These are phyloP conservation scores for Autographa gamma DNA, from an alignment of 2,888 invertebrate species.

Conservation along the genomic window DNA sequence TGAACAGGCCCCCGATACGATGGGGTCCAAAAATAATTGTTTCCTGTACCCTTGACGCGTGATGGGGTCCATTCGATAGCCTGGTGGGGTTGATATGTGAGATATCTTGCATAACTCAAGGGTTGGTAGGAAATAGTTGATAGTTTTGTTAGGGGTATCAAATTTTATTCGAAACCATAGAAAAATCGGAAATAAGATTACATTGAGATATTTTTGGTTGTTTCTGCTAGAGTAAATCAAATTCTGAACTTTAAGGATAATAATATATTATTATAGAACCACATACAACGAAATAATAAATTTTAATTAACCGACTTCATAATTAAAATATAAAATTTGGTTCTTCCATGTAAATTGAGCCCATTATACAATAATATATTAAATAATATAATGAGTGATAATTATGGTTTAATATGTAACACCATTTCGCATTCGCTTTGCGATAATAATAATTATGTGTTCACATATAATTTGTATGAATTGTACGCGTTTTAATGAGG, in stretches of 20 bases:
- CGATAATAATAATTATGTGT: background rate
- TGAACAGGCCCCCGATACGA: slow-evolving; percentile 57
- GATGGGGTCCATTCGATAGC: slow-evolving; percentile 42
- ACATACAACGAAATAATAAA: too few relatives aligned
- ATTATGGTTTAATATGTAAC: slow-evolving; percentile 38
- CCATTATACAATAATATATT: slow-evolving; percentile 44
- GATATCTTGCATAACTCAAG: slow-evolving; percentile 30
- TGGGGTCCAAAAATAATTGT: slow-evolving; percentile 75
- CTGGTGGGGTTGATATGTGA: slow-evolving; percentile 30
- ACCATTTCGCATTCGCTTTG: slow-evolving; percentile 37
- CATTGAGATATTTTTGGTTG: background rate
- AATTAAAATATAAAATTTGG: background rate
- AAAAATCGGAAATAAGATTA: background rate
- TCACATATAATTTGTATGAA: slow-evolving; percentile 14
- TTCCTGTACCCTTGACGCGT: slow-evolving; percentile 70
- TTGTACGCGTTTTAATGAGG: slow-evolving; percentile 41
- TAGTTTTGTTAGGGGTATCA: background rate
- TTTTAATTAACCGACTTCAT: background rate
- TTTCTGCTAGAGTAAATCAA: background rate
- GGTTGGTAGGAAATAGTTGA: background rate
- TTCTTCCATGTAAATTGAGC: background rate
- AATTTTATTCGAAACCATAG: background rate
- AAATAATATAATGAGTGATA: slow-evolving; percentile 41
- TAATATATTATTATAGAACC: too few relatives aligned
- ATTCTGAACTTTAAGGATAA: background rate